Evolutionary conservation across 2,888 invertebrate species (phyloP), one percentile per base, ranked within the genome.

Genomic region (Lepidocyrtinus sp.): DNA sequence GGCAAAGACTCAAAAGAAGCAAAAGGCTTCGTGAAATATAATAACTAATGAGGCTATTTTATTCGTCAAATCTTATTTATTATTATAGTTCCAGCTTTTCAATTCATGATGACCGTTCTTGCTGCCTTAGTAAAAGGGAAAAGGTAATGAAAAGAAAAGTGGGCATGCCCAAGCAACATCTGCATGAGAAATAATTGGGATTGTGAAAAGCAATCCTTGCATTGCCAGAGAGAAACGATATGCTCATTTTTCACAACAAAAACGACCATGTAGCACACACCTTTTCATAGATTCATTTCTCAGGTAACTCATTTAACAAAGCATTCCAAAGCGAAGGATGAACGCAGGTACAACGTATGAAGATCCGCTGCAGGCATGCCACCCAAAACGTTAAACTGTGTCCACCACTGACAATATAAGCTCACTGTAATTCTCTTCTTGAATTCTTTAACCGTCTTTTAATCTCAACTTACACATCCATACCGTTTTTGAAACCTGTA

Each of bases 61-160:
- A 79, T 68, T 79, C 79, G 79, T 79, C 79, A 79, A 79, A 79
- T 73, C 68, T 79, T 79, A 79, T 79, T 79, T 79, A 79, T 79
- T 79, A 73, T 74, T 70, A 79, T 79, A 59, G 62, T 62, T 67
- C 67, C 73, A 17, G 71, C 27, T 59, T 62, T 24, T n/a, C 50
- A 50, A n/a, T 50, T 50, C 50, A 50, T 50, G 50, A 50, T 12
- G 50, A 12, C 15, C n/a, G 15, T 2, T 50, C 50, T 7, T n/a
- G n/a, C n/a, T n/a, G n/a, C n/a, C n/a, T 12, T 12, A 50, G 15
- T 7, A 12, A 50, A n/a, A n/a, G n/a, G n/a, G n/a, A n/a, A 50
- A 12, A 50, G 15, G 2, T 50, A 50, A 50, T 50, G 50, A 50
- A 50, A 50, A 17, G 36, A 36, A 50, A 50, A n/a, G n/a, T n/a